A percentile compares a stretch with the other conserved stretches of the same genome.
phyloP scores from a whole-genome alignment of 1,140 invertebrate species.

The Brachionus rubens region DNA sequence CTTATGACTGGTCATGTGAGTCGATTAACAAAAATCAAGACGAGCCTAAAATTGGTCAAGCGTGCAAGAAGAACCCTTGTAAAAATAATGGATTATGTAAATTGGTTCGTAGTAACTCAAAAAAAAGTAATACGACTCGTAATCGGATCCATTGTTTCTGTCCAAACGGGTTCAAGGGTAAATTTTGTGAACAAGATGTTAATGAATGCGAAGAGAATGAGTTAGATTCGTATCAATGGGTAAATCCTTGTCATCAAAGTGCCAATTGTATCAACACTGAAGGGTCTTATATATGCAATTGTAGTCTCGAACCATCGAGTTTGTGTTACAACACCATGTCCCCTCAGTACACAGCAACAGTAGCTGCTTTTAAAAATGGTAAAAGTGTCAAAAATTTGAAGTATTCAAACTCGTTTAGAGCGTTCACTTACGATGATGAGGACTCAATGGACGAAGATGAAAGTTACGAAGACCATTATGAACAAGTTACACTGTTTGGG shows the following conservation, averaged over 20 bases:
- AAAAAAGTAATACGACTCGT: not conserved
- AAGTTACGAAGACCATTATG: not conserved
- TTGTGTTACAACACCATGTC: slow-evolving; percentile 34
- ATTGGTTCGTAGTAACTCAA: not conserved
- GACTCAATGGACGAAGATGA: not conserved
- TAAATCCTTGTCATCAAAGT: slow-evolving; percentile 11
- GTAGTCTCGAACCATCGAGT: slow-evolving; percentile 7
- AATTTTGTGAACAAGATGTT: slow-evolving; percentile 39
- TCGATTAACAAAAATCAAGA: not conserved
- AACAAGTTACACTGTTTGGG: slow-evolving; percentile 23
- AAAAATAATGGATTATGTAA: slow-evolving; percentile 39
- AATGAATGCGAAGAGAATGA: slow-evolving; percentile 29
- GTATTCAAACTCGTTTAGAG: not conserved
- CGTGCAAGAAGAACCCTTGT: slow-evolving; percentile 19
- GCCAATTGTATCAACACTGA: slow-evolving; percentile 30
- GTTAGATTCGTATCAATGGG: not conserved
- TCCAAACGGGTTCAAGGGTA: slow-evolving; percentile 39
- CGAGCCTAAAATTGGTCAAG: not conserved
- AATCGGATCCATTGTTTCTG: slow-evolving; percentile 22
- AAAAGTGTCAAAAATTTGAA: not conserved
- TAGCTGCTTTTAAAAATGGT: not conserved
- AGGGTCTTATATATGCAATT: slow-evolving; percentile 39
- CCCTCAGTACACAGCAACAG: slow-evolving; percentile 1
- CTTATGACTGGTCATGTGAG: not conserved
- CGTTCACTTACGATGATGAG: not conserved